Conservation (phyloP, 1,140 invertebrate genomes). For the Polypedilum pembai region DNA sequence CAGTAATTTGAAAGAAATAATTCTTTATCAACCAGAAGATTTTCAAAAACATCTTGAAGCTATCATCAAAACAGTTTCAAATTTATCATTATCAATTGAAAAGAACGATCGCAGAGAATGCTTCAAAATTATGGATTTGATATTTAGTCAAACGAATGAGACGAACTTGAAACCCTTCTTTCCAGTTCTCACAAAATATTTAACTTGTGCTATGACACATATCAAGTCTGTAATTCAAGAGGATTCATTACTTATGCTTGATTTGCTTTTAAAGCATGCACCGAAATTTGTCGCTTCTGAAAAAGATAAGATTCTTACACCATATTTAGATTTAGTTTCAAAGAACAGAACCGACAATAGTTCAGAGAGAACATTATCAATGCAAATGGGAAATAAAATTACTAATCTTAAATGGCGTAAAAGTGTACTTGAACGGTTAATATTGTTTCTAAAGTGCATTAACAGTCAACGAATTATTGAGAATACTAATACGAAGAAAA, state of each 20-base stretch:
- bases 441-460: slow-evolving; percentile 51
- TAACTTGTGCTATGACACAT: slow-evolving; percentile 80
- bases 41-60: slow-evolving; percentile 55
- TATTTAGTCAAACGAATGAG: slow-evolving; percentile 41
- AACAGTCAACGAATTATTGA: slow-evolving; percentile 34
- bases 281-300: slow-evolving; percentile 54
- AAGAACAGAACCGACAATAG: slow-evolving; percentile 52
- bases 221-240: slow-evolving; percentile 69
- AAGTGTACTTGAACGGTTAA: slow-evolving; percentile 59
- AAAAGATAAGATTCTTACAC: slow-evolving; percentile 60
- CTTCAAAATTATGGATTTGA: slow-evolving; percentile 53
- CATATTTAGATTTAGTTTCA: slow-evolving; percentile 74
- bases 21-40: slow-evolving; percentile 49
- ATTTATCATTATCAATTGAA: slow-evolving; percentile 64
- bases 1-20: slow-evolving; percentile 60
- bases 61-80: slow-evolving; percentile 59
- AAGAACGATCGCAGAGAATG: slow-evolving; percentile 58
- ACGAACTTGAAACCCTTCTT: slow-evolving; percentile 52
- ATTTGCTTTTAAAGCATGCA: slow-evolving; percentile 55
- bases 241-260: slow-evolving; percentile 71
- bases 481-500: slow-evolving; percentile 2
- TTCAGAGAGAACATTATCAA: slow-evolving; percentile 53
- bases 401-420: slow-evolving; percentile 66
- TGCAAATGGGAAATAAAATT: slow-evolving; percentile 57
- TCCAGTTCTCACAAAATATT: slow-evolving; percentile 63